Evolutionary conservation across 92 coral and sea anemone genomes (phyloP).

Genomic region (Actinostola sp.): DNA sequence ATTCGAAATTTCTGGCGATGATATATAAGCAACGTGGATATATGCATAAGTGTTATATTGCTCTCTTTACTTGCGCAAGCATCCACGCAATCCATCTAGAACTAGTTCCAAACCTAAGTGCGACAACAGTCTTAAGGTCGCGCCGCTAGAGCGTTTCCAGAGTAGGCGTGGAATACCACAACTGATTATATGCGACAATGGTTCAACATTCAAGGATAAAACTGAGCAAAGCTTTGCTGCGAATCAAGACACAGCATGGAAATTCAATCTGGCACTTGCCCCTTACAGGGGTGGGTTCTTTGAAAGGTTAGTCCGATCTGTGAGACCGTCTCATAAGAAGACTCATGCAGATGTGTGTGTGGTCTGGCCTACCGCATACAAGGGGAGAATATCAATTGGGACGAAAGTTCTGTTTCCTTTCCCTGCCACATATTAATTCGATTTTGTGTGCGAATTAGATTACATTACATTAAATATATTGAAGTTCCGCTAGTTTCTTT

Average conservation of each 20-base stretch:
- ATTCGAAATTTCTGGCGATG: no score
- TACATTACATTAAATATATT: no score
- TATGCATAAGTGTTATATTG: constrained; percentile 25
- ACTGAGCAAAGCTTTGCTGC: constrained; percentile 24
- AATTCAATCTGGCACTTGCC: constrained; percentile 19
- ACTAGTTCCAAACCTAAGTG: constrained; percentile 22
- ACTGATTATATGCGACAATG: constrained; percentile 21
- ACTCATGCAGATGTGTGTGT: no score
- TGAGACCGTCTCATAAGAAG: constrained; percentile 35
- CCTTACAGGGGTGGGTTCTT: constrained; percentile 54
- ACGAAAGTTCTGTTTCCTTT: no score
- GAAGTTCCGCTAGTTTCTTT: no score
- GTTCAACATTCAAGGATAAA: constrained; percentile 21
- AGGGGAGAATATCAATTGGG: no score
- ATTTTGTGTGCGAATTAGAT: no score
- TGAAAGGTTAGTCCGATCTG: constrained; percentile 39
- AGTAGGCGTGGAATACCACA: constrained; percentile 36
- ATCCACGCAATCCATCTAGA: constrained; percentile 46
- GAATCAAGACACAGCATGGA: constrained; percentile 29
- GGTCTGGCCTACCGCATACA: no score
- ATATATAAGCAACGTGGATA: neutral
- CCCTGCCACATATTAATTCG: no score
- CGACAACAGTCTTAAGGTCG: constrained; percentile 15
- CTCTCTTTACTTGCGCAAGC: constrained; percentile 34
- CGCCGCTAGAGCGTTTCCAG: constrained; percentile 37